These are phyloP conservation scores for Psix sp. DNA, from an alignment of 1,140 invertebrate species.

Conservation along the genomic window DNA sequence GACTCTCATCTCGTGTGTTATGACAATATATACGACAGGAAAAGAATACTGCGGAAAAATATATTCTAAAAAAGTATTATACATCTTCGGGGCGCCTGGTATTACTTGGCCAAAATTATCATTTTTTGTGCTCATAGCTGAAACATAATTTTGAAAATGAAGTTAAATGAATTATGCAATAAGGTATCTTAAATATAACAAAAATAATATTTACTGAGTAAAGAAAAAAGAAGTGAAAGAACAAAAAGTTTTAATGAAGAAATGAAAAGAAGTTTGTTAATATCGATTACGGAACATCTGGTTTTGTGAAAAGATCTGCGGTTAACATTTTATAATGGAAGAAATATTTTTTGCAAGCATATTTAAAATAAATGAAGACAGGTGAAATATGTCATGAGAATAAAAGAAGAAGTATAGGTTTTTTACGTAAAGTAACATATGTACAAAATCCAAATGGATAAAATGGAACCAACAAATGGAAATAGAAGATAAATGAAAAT, in stretches of 20 bases:
- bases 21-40: conserved; percentile 17
- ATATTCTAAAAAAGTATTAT: conserved; percentile 44
- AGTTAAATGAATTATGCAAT: not conserved
- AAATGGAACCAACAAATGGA: conserved; percentile 27
- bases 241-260: too few species aligned
- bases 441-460: conserved; percentile 36
- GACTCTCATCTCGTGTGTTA: conserved; percentile 8
- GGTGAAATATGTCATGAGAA: conserved; percentile 23
- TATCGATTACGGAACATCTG: too few species aligned
- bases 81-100: conserved; percentile 20
- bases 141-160: not conserved
- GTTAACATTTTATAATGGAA: conserved; percentile 18
- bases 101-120: conserved; percentile 8
- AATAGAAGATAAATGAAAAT: conserved; percentile 42
- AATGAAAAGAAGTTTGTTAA: too few species aligned
- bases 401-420: conserved; percentile 22
- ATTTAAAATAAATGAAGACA: conserved; percentile 18
- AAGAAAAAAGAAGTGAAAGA: too few species aligned
- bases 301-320: conserved; percentile 5
- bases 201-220: too few species aligned
- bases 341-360: conserved; percentile 12
- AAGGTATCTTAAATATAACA: too few species aligned
- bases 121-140: not conserved
- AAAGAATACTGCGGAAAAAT: conserved; percentile 35
- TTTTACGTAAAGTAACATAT: conserved; percentile 14